Base-by-base conservation (phyloP, 2,888 invertebrate genomes). In the Lasioglossum zephyrum region DNA sequence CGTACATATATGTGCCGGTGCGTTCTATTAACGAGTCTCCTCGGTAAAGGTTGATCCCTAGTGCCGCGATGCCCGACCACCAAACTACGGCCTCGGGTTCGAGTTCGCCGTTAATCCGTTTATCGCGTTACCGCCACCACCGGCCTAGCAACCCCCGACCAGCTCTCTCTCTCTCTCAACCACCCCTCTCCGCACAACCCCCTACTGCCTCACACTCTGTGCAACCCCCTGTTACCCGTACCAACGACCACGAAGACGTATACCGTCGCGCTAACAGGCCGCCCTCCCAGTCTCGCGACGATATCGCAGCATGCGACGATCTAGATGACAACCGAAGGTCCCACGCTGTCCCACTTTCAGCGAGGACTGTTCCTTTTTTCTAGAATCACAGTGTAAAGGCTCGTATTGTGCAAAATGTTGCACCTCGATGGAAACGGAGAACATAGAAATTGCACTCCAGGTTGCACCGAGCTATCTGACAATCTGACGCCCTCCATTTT, bases 51-150 rank as follows among this genome's bases (percentile, higher is more conserved):
- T 49, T 83, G 83, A 81, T 88, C 88, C 89, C 87, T 87, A 88
- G 85, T 89, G 73, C 75, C 77, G 88, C 89, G 87, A 82, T 89
- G 89, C 90, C 87, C 92, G 84, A 91, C 91, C 93, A 88, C 92
- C 91, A 90, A 93, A 92, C 91, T 92, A 92, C 90, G 90, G 88
- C 91, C 92, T 91, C 93, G 92, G 89, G 92, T 90, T 91, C 92
- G 92, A 91, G 92, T 91, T 91, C 92, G 92, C 93, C 93, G 94
- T 94, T 94, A 94, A 94, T 94, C 94, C 94, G 94, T 94, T 94
- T 94, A 94, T 94, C 94, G 94, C 94, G 94, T 94, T 94, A 94
- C 93, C 92, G 93, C 93, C 94, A 92, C 93, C 92, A 90, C 92
- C 92, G 91, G 91, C 91, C 92, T 89, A 90, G 91, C 92, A 88